Evolutionary conservation across 2,888 invertebrate species (phyloP).

Genomic region (Aspidapion aeneum): DNA sequence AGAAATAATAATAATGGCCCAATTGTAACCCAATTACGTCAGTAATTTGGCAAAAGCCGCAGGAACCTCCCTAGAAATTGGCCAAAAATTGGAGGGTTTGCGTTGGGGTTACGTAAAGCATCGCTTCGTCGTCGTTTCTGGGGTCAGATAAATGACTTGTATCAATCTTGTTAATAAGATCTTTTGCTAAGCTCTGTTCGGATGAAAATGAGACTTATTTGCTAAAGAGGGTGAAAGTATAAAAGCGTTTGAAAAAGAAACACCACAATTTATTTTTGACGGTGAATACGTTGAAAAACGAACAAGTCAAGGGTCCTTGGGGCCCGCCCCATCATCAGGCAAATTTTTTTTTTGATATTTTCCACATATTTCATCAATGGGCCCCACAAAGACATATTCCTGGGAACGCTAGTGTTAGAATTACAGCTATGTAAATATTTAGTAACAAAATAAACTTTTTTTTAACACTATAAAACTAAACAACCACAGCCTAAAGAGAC

Average conservation of each 20-base stretch:
- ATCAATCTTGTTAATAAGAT: conserved; percentile 26
- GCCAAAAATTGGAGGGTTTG: background rate
- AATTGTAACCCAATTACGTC: background rate
- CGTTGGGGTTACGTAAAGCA: background rate
- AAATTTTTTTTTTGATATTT: no score
- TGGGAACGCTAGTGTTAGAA: no score
- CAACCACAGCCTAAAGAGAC: no score
- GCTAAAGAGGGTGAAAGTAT: background rate
- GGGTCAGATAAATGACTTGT: conserved; percentile 14
- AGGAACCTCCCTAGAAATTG: background rate
- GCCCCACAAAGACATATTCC: no score
- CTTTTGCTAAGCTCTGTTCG: background rate
- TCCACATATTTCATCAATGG: no score
- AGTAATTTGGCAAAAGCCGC: background rate
- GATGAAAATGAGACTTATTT: background rate
- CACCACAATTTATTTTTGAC: no score
- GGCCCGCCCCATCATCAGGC: no score
- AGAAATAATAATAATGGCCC: background rate
- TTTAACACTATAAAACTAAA: no score
- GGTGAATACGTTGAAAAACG: no score
- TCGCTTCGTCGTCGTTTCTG: background rate
- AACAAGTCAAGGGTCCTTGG: no score
- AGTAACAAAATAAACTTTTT: no score
- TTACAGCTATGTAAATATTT: no score
- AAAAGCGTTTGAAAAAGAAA: background rate